phyloP scores from a whole-genome alignment of 2,797 vertebrate species.

The Tapera naevia region DNA sequence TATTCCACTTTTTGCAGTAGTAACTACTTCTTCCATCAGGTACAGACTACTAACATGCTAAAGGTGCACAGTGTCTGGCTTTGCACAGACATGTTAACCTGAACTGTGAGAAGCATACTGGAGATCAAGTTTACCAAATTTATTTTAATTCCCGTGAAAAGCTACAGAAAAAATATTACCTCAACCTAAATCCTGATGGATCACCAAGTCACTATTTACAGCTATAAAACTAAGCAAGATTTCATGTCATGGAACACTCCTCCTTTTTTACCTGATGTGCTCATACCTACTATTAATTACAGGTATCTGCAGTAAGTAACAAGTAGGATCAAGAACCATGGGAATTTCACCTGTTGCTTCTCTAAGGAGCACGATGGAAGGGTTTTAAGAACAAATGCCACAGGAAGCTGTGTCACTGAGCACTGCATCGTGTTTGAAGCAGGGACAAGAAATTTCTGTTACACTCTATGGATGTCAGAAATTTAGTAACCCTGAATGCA shows the following conservation, averaged over 20 bases:
- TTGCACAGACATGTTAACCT: background rate
- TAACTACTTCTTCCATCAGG: no score
- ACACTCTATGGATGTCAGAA: background rate
- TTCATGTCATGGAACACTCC: rapidly evolving
- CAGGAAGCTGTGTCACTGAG: background rate
- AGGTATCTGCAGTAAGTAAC: background rate
- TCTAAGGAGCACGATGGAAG: background rate
- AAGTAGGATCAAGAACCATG: background rate
- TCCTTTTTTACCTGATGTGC: background rate
- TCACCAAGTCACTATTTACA: background rate
- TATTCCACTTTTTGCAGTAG: no score
- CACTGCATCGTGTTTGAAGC: background rate
- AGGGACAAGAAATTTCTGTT: background rate
- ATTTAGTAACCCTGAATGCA: background rate
- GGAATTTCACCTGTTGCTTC: background rate
- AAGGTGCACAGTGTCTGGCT: background rate
- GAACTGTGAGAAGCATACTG: background rate
- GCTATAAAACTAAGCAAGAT: background rate
- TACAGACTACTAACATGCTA: background rate
- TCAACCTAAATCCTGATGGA: background rate
- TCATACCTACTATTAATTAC: background rate
- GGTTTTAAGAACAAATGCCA: background rate
- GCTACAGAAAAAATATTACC: background rate
- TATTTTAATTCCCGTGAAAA: background rate
- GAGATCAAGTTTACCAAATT: background rate